A percentile compares a stretch with the other conserved stretches of the same genome.
Conservation (phyloP, 2,113 vertebrate genomes). For the Tachysurus fulvidraco region DNA sequence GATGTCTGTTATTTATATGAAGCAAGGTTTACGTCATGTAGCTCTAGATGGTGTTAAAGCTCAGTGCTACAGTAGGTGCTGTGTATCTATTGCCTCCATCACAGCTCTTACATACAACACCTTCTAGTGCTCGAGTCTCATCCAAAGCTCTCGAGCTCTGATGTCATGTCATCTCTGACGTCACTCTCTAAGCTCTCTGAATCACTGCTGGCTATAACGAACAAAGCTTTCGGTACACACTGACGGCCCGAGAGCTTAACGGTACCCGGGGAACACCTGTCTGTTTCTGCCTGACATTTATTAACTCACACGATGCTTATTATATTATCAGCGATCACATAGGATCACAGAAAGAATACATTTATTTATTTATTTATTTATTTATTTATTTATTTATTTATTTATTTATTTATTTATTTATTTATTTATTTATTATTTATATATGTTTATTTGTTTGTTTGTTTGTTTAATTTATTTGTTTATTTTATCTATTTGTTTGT, state of each 20-base stretch:
- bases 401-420: neutral
- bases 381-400: neutral
- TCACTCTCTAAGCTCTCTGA: slow-evolving; percentile 14
- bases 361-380: neutral
- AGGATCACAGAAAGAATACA: neutral
- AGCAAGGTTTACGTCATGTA: neutral
- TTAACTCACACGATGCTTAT: neutral
- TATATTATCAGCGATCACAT: neutral
- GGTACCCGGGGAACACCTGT: slow-evolving; percentile 26
- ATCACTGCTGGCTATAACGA: slow-evolving; percentile 20
- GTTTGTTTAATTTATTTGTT: neutral
- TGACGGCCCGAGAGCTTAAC: neutral
- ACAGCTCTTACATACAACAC: no score
- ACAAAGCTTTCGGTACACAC: slow-evolving; percentile 25
- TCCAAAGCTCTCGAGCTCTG: slow-evolving; percentile 2
- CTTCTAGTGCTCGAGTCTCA: neutral
- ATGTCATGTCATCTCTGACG: neutral
- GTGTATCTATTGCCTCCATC: neutral
- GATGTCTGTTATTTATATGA: neutral
- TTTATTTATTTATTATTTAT: slow-evolving; percentile 1
- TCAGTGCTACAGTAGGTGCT: neutral
- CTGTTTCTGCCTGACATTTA: slow-evolving; percentile 27
- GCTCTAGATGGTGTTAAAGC: neutral
- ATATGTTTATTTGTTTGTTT: neutral
- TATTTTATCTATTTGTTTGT: neutral